Conservation (phyloP, 2,888 invertebrate species). For the Nymphalis urticae region DNA sequence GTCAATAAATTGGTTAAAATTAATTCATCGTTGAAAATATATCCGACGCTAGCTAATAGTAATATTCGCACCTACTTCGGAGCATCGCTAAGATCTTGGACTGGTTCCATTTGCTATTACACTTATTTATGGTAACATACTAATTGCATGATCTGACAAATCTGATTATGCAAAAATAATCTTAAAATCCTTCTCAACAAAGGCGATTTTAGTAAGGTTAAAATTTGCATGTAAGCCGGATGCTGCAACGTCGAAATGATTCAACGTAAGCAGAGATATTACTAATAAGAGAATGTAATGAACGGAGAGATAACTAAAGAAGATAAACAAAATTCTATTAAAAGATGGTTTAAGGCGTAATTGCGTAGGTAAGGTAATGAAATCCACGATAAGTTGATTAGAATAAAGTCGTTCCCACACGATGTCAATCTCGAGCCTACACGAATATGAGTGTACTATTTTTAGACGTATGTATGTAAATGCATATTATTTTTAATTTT, state of each 20-base stretch:
- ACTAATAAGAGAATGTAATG: slow-evolving; percentile 34
- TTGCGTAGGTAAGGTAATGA: slow-evolving; percentile 15
- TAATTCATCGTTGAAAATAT: slow-evolving; percentile 3
- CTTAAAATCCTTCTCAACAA: neutral
- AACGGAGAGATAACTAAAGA: slow-evolving; percentile 22
- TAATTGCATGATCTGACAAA: slow-evolving; percentile 10
- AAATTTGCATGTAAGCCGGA: slow-evolving; percentile 6
- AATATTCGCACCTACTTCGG: slow-evolving; percentile 7
- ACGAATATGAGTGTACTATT: slow-evolving; percentile 5
- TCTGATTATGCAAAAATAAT: slow-evolving; percentile 7
- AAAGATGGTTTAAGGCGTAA: slow-evolving; percentile 24
- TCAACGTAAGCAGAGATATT: slow-evolving; percentile 25
- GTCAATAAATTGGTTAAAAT: neutral
- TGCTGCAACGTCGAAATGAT: slow-evolving; percentile 16
- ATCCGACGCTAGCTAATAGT: neutral
- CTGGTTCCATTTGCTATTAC: slow-evolving; percentile 15
- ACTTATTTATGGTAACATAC: slow-evolving; percentile 20
- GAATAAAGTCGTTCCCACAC: slow-evolving; percentile 19
- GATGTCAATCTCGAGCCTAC: slow-evolving; percentile 6
- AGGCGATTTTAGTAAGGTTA: neutral
- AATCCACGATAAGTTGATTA: slow-evolving; percentile 26
- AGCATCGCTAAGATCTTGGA: slow-evolving; percentile 10
- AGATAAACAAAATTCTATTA: slow-evolving; percentile 32
- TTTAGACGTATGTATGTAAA: neutral
- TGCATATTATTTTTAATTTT: slow-evolving; percentile 1